Evolutionary conservation across 2,888 invertebrate species (phyloP).

Genomic region (Drosophila prostipennis): DNA sequence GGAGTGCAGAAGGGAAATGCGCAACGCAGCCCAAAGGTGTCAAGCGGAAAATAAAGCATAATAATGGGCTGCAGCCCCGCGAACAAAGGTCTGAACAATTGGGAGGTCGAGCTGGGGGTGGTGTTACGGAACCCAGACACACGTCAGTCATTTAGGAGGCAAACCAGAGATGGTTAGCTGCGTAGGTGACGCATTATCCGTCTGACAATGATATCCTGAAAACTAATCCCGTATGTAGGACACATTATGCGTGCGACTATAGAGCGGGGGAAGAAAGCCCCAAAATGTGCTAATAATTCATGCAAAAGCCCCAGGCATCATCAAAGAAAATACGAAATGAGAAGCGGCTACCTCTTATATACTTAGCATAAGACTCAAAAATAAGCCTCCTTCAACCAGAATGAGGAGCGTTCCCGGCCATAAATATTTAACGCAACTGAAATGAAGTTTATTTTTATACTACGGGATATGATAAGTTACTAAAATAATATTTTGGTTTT

Average conservation of each 20-base stretch:
- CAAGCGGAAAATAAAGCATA: constrained; percentile 79
- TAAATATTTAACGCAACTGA: not conserved
- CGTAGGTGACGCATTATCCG: constrained; percentile 34
- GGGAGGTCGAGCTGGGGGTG: not conserved
- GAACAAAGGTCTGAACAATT: constrained; percentile 35
- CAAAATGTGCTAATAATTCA: constrained; percentile 57
- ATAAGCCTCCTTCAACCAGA: not conserved
- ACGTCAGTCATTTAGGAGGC: constrained; percentile 29
- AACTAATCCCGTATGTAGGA: constrained; percentile 1
- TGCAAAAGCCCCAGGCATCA: constrained; percentile 41
- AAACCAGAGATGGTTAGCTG: not conserved
- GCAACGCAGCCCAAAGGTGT: constrained; percentile 78
- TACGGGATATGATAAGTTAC: no score
- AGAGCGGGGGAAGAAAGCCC: constrained; percentile 5
- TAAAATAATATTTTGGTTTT: not conserved
- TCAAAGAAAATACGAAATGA: constrained; percentile 64
- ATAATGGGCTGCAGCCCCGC: constrained; percentile 49
- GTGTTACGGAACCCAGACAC: constrained; percentile 46
- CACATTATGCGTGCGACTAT: not conserved
- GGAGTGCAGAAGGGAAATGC: constrained; percentile 70
- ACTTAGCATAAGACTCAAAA: constrained; percentile 5
- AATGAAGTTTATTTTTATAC: not conserved
- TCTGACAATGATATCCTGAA: constrained; percentile 17
- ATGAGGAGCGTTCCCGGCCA: no score
- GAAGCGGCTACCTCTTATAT: not conserved